Evolutionary conservation across 2,888 invertebrate species (phyloP).

Genomic region (Thymelicus sylvestris): DNA sequence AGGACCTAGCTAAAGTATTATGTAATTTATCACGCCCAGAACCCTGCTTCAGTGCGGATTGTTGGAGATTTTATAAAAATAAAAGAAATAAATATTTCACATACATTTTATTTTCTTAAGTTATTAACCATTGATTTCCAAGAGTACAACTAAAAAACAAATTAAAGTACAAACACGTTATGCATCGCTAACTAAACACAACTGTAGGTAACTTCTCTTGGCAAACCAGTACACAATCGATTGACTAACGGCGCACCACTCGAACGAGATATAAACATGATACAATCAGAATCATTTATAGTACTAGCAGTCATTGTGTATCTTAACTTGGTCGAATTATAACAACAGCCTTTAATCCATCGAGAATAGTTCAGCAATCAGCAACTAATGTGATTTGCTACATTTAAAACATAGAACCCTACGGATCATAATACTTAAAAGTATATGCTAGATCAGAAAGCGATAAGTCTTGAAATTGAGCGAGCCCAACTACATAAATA

Average conservation of each 20-base stretch:
- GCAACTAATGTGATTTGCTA: slow-evolving; percentile 76
- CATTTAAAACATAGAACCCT: slow-evolving; percentile 71
- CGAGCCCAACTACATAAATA: slow-evolving; percentile 79
- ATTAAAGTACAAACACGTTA: slow-evolving; percentile 85
- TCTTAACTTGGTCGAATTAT: slow-evolving; percentile 73
- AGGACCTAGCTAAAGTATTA: too few relatives aligned
- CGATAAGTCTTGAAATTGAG: slow-evolving; percentile 83
- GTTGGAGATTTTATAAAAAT: slow-evolving; percentile 30
- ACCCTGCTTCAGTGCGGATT: too few relatives aligned
- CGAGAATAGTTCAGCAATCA: slow-evolving; percentile 75
- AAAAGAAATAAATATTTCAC: slow-evolving; percentile 71
- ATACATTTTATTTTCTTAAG: slow-evolving; percentile 85
- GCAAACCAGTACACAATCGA: slow-evolving; percentile 79
- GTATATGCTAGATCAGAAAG: slow-evolving; percentile 74
- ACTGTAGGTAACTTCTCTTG: slow-evolving; percentile 85
- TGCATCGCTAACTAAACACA: slow-evolving; percentile 84
- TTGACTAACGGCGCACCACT: slow-evolving; percentile 82
- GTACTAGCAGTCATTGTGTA: slow-evolving; percentile 61
- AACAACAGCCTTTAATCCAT: slow-evolving; percentile 74
- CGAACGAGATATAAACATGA: slow-evolving; percentile 63
- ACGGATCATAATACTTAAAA: slow-evolving; percentile 76
- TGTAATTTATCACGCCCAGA: too few relatives aligned
- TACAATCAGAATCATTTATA: slow-evolving; percentile 56
- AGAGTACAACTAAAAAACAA: slow-evolving; percentile 85
- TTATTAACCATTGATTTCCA: slow-evolving; percentile 85